These are phyloP conservation scores for Gambusia yucatana DNA, from an alignment of 2,797 vertebrate species.

Conservation along the genomic window DNA sequence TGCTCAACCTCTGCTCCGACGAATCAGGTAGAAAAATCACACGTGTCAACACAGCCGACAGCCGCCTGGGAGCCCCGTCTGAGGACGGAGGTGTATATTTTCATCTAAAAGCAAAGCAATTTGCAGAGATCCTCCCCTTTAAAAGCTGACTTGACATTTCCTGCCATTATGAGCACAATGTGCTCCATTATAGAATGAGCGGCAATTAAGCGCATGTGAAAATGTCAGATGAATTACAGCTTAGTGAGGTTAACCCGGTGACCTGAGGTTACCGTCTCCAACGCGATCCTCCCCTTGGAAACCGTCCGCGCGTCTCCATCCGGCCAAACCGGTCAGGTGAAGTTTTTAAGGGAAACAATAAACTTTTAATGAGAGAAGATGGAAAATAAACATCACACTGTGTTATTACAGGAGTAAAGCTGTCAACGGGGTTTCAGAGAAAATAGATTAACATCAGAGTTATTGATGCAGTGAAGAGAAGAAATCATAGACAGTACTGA, in stretches of 20 bases:
- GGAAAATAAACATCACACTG: background rate
- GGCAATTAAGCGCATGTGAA: constrained; percentile 77
- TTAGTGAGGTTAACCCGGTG: constrained; percentile 52
- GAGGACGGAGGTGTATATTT: constrained; percentile 63
- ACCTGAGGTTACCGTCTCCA: constrained; percentile 39
- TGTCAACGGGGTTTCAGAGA: too few species aligned
- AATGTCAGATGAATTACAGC: constrained; percentile 79
- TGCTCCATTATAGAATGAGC: constrained; percentile 76
- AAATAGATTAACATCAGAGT: too few species aligned
- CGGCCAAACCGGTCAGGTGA: background rate
- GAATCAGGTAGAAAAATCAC: constrained; percentile 64
- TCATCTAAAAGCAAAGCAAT: constrained; percentile 77
- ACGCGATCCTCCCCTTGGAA: constrained; percentile 12
- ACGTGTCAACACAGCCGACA: constrained; percentile 54
- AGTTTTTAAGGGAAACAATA: constrained; percentile 2
- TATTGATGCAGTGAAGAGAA: too few species aligned
- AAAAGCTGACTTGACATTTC: constrained; percentile 82
- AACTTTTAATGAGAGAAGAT: constrained; percentile 14
- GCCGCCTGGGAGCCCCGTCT: constrained; percentile 22
- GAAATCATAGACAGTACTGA: too few species aligned
- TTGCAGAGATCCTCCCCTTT: constrained; percentile 68
- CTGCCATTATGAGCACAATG: constrained; percentile 76
- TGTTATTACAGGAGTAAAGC: background rate
- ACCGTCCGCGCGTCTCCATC: background rate
- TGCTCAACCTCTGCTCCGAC: constrained; percentile 57